Evolutionary conservation across 2,888 invertebrate genomes (phyloP), one percentile per base, ranked within the genome.

Genomic region (Chromoteleia sp.): DNA sequence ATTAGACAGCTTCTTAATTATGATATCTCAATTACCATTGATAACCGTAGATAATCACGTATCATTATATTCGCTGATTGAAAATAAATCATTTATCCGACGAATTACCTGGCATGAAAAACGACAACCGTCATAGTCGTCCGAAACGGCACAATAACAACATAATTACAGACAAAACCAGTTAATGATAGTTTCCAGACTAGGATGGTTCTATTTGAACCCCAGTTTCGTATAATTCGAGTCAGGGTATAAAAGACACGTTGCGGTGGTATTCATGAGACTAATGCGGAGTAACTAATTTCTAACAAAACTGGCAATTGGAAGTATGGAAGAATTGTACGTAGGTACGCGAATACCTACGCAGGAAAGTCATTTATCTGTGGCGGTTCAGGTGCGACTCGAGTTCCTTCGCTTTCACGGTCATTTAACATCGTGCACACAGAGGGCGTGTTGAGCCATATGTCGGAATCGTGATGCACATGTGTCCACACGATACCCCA

Each of bases 401-500:
- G 41, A 36, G 65, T 43, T 81, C 80, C 80, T 75, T 74, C 75
- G 75, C 71, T 81, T 79, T 75, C 80, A 81, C 80, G 80, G 70
- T 75, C 75, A 70, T 80, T 75, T 80, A 80, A 58, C 75, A 80
- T 63, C 63, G 61, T 61, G 65, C 67, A 48, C 30, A 59, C 30
- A 74, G 39, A 50, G 56, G 70, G 54, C 70, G 56, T 71, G 70
- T 71, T 63, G 65, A 52, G 59, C 78, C 80, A 81, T 81, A 81
- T 81, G 80, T 71, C 75, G 80, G 65, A 71, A 75, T 81, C 56
- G 43, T 75, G 75, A 81, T 59, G 71, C 80, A 81, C 80, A 81
- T 81, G 80, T 81, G 80, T 81, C 80, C 80, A 63, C 65, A 30
- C 71, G 65, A 39, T 80, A 54, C 59, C 41, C 75, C 71, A 71